Percentiles rank a stretch among this genome's conserved stretches.
Evolutionary conservation across 2,113 vertebrate genomes (phyloP).

Genomic region (Tympanuchus pallidicinctus): DNA sequence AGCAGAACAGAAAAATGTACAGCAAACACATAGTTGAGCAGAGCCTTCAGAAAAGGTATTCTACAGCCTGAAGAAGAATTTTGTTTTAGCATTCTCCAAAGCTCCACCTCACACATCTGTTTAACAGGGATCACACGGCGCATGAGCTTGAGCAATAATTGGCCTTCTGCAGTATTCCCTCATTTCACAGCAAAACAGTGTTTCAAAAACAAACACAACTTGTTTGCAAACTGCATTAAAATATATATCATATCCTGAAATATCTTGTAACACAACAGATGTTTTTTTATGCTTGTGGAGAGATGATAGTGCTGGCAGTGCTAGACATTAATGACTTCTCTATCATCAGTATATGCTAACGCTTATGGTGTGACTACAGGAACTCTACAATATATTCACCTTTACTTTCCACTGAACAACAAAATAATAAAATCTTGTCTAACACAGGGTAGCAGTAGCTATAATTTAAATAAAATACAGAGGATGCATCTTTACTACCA

Average conservation of each 20-base stretch:
- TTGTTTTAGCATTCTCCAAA: background rate
- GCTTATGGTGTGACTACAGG: background rate
- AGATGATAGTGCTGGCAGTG: background rate
- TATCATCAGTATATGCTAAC: background rate
- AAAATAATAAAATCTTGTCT: background rate
- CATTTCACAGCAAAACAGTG: background rate
- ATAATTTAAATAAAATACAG: background rate
- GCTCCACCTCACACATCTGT: background rate
- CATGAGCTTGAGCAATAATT: background rate
- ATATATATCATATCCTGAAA: background rate
- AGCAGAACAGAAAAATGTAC: background rate
- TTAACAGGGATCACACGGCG: background rate
- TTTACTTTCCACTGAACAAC: background rate
- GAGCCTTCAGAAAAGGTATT: background rate
- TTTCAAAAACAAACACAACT: background rate
- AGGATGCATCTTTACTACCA: background rate
- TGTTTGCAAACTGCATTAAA: background rate
- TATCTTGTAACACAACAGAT: background rate
- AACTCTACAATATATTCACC: background rate
- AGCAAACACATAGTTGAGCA: background rate
- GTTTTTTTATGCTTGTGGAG: background rate
- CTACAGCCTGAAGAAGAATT: background rate
- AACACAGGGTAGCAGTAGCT: background rate
- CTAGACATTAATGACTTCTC: background rate
- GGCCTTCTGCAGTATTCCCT: background rate